phyloP scores from a whole-genome alignment of 2,888 invertebrate genomes.

The Zygothrica quintamaculata region DNA sequence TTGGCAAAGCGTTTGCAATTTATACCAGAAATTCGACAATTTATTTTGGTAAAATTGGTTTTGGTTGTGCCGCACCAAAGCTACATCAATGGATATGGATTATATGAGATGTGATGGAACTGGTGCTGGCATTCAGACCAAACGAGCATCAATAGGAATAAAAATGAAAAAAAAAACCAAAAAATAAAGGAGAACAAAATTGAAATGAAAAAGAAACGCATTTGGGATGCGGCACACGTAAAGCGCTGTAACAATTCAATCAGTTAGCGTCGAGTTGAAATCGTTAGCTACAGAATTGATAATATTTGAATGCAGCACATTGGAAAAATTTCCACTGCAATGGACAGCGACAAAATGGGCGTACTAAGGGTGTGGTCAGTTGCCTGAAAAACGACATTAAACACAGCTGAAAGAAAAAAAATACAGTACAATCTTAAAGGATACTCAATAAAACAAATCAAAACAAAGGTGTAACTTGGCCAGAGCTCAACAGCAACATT shows the following conservation, averaged over 20 bases:
- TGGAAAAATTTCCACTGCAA: conserved; percentile 70
- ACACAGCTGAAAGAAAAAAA: too few relatives aligned
- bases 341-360: conserved; percentile 40
- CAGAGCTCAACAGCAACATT: conserved; percentile 39
- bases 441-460: conserved; percentile 3
- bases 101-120: conserved; percentile 19
- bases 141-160: conserved; percentile 30
- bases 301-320: conserved; percentile 81
- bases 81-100: conserved; percentile 20
- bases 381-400: not conserved
- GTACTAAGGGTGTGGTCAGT: conserved; percentile 25
- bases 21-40: conserved; percentile 77
- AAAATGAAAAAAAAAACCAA: not conserved
- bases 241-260: conserved; percentile 83
- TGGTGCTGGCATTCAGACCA: conserved; percentile 22
- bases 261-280: conserved; percentile 75
- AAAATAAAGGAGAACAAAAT: conserved; percentile 9
- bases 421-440: conserved; percentile 11
- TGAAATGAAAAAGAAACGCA: conserved; percentile 37
- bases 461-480: conserved; percentile 24
- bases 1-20: conserved; percentile 64
- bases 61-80: conserved; percentile 35
- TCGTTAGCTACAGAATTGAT: conserved; percentile 73
- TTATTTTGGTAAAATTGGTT: conserved; percentile 76
- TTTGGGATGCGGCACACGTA: conserved; percentile 80